A percentile compares a stretch with the other conserved stretches of the same genome.
Evolutionary conservation across 2,888 invertebrate species (phyloP).

Genomic region (Megaustenia siamemsis): DNA sequence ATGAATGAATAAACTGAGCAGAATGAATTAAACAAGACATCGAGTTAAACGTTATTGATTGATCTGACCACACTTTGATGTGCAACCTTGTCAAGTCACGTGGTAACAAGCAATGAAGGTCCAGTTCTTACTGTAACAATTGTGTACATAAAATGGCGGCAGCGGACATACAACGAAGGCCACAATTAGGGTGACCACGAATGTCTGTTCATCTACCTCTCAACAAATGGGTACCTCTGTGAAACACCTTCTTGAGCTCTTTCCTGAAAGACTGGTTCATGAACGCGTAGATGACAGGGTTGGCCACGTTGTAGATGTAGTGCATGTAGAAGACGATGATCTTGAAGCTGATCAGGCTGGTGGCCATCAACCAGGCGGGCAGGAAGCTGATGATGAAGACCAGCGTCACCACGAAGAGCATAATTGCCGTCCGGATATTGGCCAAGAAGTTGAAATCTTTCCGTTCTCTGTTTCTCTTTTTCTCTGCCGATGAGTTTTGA

Average conservation of each 20-base stretch:
- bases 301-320: constrained; percentile 79
- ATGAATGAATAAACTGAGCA: too few species aligned
- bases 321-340: constrained; percentile 78
- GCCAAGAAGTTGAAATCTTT: constrained; percentile 74
- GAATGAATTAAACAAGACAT: too few species aligned
- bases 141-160: neutral
- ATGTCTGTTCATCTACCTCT: constrained; percentile 37
- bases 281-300: constrained; percentile 80
- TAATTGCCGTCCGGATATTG: constrained; percentile 80
- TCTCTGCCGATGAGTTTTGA: constrained; percentile 48
- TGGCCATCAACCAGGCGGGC: constrained; percentile 78
- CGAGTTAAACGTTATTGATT: too few species aligned
- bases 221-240: constrained; percentile 54
- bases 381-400: constrained; percentile 79
- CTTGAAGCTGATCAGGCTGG: constrained; percentile 69
- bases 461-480: constrained; percentile 61
- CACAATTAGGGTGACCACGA: neutral
- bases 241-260: constrained; percentile 73
- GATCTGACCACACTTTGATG: too few species aligned
- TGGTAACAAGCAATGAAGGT: too few species aligned
- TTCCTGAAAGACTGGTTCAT: constrained; percentile 79
- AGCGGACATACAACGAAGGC: constrained; percentile 16
- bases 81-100: too few species aligned
- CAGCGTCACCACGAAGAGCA: constrained; percentile 79
- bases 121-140: too few species aligned